Conservation (phyloP, 2,797 vertebrate species). For the Dallia pectoralis region DNA sequence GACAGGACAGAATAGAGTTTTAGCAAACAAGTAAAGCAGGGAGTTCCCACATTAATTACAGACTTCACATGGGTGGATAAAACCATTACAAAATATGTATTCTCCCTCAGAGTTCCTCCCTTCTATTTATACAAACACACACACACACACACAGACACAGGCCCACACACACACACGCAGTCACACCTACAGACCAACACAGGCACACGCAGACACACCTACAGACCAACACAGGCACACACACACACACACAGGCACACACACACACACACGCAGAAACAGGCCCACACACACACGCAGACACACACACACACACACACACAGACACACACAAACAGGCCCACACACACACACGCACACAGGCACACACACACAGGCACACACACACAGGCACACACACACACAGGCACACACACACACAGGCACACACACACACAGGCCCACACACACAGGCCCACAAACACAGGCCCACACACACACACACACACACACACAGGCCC, state of each 20-base stretch:
- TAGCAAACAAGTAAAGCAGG: neutral
- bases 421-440: neutral
- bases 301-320: neutral
- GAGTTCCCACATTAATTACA: neutral
- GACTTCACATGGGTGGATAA: constrained; percentile 21
- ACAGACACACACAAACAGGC: neutral
- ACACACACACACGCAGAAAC: neutral
- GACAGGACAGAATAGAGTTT: no score
- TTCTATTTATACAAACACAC: neutral
- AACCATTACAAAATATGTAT: no score
- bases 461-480: neutral
- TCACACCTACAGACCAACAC: neutral
- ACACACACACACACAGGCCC: neutral
- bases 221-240: neutral
- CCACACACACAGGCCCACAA: neutral
- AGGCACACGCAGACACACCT: neutral
- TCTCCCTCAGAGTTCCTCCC: neutral
- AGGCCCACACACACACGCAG: neutral
- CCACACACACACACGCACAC: neutral
- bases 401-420: neutral
- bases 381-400: neutral
- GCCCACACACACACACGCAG: neutral
- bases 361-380: neutral
- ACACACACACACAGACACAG: neutral
- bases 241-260: neutral